Evolutionary conservation across 1,140 invertebrate genomes (phyloP), one percentile per base, ranked within the genome.

Genomic region (Aphelenchoides besseyi): DNA sequence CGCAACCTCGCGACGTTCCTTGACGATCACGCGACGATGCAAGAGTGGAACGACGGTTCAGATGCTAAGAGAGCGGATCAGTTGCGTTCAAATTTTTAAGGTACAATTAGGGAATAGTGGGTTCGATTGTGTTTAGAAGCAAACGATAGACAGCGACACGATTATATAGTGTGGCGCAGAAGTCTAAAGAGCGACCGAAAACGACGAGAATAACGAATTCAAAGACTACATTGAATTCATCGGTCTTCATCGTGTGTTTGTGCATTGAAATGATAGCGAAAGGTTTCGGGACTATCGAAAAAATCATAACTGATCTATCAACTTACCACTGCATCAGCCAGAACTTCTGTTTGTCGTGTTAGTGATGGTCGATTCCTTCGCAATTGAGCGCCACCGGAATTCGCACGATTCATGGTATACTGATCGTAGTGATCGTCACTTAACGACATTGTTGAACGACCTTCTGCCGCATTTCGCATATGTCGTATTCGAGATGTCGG

Each of bases 371-470:
- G 74, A 69, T 82, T 82, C 18, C 75, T 52, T 37, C 78, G 37
- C 23, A 78, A 57, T n/a, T 61, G 53, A 8, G 77, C 54, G 26
- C 55, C 77, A 55, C 57, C 70, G 41, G 54, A 36, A 26, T 55
- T 63, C 63, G 62, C n/a, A 59, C 68, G 26, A 62, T 73, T 81
- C 53, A 83, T 57, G 37, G 71, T 78, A 63, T 83, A 83, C 54
- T 83, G 82, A 63, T 83, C 82, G 54, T 71, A 83, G 61, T 83
- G 82, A 68, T 83, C 82, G 57, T 82, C 81, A 71, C 78, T 84
- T 16, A 75, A 71, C 28, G 79, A 80, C 68, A 80, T 79, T 18
- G 69, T 79, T 12, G 79, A 80, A 28, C 63, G 32, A 18, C 74
- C 52, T 2, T 74, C 69, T 26, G 16, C 55, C 12, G n/a, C 30